phyloP scores from a whole-genome alignment of 2,888 invertebrate species.

The Eubasilissa splendida region DNA sequence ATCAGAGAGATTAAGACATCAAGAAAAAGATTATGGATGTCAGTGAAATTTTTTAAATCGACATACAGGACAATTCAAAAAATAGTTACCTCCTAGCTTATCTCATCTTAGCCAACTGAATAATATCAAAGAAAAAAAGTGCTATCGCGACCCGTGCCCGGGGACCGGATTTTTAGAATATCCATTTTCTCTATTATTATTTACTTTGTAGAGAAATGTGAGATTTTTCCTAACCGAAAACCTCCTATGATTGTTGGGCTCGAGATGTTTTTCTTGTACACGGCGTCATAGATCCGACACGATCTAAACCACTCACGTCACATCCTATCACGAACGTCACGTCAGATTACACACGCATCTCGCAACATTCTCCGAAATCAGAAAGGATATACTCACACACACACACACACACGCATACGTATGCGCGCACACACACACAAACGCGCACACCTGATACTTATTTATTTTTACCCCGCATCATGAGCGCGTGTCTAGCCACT shows the following conservation, averaged over 20 bases:
- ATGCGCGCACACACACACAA: neutral
- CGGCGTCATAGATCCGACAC: constrained; percentile 3
- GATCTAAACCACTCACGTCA: constrained; percentile 17
- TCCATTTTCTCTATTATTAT: constrained; percentile 17
- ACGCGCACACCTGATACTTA: constrained; percentile 11
- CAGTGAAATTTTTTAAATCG: no score
- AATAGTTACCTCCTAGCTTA: no score
- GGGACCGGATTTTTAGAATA: neutral
- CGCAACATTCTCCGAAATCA: constrained; percentile 14
- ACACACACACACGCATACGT: neutral
- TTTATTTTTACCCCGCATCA: constrained; percentile 17
- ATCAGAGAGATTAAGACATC: no score
- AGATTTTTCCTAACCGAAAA: neutral
- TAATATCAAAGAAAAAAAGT: neutral
- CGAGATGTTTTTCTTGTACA: constrained; percentile 29
- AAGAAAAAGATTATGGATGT: no score
- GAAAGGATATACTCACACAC: neutral
- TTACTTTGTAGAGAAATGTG: neutral
- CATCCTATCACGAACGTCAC: constrained; percentile 33
- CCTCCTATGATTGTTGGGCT: constrained; percentile 20
- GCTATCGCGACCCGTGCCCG: neutral
- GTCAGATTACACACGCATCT: constrained; percentile 20
- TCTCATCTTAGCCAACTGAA: no score
- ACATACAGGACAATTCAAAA: no score
- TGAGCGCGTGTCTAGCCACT: neutral